A percentile compares a stretch with the other conserved stretches of the same genome.
Conservation (phyloP, 2,888 invertebrate genomes). For the Cancer borealis region DNA sequence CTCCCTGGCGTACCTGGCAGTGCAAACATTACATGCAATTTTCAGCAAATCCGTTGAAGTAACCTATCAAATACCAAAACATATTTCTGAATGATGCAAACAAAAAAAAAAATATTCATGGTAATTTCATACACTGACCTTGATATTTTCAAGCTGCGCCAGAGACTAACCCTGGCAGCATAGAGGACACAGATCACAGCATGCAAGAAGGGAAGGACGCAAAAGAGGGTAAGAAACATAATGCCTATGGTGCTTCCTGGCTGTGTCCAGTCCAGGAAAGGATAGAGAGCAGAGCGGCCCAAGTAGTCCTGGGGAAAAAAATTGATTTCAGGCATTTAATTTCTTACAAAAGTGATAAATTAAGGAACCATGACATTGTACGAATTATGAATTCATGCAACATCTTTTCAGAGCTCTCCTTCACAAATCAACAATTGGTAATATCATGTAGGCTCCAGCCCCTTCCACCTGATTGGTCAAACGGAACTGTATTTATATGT, state of each 20-base stretch:
- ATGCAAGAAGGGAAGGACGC: slow-evolving; percentile 65
- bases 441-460: too few species aligned
- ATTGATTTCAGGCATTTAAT: not conserved
- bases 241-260: slow-evolving; percentile 68
- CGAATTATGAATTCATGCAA: not conserved
- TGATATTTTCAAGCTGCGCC: slow-evolving; percentile 67
- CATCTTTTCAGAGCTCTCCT: too few species aligned
- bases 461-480: too few species aligned
- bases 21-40: not conserved
- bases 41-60: not conserved
- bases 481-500: too few species aligned
- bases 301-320: slow-evolving; percentile 62
- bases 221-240: slow-evolving; percentile 46
- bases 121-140: slow-evolving; percentile 56
- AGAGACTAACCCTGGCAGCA: slow-evolving; percentile 63
- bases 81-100: not conserved
- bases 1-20: slow-evolving; percentile 62
- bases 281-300: slow-evolving; percentile 72
- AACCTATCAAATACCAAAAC: not conserved
- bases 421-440: too few species aligned
- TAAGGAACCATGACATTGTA: not conserved
- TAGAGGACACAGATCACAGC: slow-evolving; percentile 58
- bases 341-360: not conserved
- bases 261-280: slow-evolving; percentile 74
- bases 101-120: not conserved